Base-by-base conservation (phyloP, 2,113 vertebrate genomes). In the Hemicordylus capensis region DNA sequence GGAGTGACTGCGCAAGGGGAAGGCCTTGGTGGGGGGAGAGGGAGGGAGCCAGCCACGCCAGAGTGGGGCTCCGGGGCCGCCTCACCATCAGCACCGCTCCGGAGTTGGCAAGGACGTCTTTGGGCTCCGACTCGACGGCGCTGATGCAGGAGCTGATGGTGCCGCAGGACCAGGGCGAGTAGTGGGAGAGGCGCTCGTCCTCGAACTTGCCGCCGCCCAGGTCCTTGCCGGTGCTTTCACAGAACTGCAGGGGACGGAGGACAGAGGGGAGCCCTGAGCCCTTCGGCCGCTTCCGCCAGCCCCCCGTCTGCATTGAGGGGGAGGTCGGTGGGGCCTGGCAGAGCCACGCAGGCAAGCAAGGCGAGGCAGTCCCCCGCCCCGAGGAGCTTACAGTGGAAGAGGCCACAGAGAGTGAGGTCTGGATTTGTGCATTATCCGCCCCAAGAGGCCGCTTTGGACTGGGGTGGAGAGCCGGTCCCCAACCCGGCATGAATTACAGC, bases 91-190 rank as follows among this genome's bases (percentile, higher is more conserved):
- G 96, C 58, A 99, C 97, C 2, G 98, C 95, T 94, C 96, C 98
- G 93, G 98, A 97, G 94, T 91, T 96, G 90, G 96, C 97, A 96
- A 92, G 95, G 90, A 97, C 95, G 75, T 97, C 96, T 89, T 97
- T 97, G 76, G 97, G 96, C 88, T 98, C 98, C 0, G 98, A 97
- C 93, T 99, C 98, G 37, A 98, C 97, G 72, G 97, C 96, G 89
- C 97, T 97, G 95, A 98, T 97, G 93, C 97, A 98, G 83, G 97
- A 96, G 87, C 97, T 96, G 88, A 98, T 97, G 88, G 97, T 96
- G 61, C 97, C 97, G 90, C 98, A 98, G 90, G 98, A 99, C 98
- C 98, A 99, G 7, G 98, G 98, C 24, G 98, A 98, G 91, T 99
- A 99, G 94, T 97, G 98, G 70, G 97, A 96, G 85, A 98, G 95